Base-by-base conservation (phyloP, 2,888 invertebrate species). In the Rhimphoctona megacephalus region DNA sequence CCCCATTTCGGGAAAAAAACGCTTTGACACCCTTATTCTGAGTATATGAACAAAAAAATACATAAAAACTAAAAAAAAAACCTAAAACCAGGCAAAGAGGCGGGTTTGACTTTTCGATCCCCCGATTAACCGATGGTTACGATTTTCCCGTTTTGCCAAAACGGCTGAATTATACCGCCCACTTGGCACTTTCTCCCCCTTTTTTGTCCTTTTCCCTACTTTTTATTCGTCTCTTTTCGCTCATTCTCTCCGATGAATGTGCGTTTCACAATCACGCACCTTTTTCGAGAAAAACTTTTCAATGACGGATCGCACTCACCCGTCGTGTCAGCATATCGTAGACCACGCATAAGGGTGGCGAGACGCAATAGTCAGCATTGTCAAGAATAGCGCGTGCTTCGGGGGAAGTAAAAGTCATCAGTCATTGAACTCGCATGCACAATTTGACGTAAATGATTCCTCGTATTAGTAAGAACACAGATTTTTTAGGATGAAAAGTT, bases 91-190 rank as follows among this genome's bases (percentile, higher is more conserved):
- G 54, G 80, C 66, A 69, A 72, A 66, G 66, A 67, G 78, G 76
- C 67, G 46, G 66, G 43, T 46, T 78, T 76, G 85, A 83, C 83
- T 54, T 79, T 85, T 86, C 70, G 73, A 66, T 78, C 46, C 82
- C 86, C 57, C 81, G 83, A 79, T 81, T 61, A 46, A 64, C 64
- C 87, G 22, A 67, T 77, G 77, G 49, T 79, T 57, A 78, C 79
- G 90, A 89, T 91, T 92, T 92, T 88, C 90, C 89, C 90, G 89
- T 91, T 92, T 93, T 90, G 90, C 83, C 64, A 91, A 91, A 93
- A 93, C 91, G 90, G 89, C 89, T 89, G 90, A 90, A 93, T 93
- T 93, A 93, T 93, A 86, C 93, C 93, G 93, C 93, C 93, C 91
- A 93, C 93, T 93, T 93, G 90, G 89, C 85, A 39, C 77, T 81